These are phyloP conservation scores for Falco concolor DNA, from an alignment of 2,797 vertebrate genomes.

Conservation along the genomic window DNA sequence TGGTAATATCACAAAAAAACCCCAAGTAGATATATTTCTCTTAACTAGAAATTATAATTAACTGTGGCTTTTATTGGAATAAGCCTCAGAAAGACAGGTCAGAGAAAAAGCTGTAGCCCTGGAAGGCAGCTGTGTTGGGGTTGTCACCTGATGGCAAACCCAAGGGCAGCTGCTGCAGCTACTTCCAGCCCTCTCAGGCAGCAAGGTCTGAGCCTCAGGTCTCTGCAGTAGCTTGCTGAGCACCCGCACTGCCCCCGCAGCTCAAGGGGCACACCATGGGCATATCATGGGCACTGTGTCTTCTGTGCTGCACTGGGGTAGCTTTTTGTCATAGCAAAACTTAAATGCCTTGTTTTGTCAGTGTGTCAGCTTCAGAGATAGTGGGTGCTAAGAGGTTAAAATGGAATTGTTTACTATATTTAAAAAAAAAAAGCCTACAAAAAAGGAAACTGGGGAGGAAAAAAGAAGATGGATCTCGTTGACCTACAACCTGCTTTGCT, in stretches of 20 bases:
- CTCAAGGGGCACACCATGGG: not conserved
- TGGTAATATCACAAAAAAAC: not conserved
- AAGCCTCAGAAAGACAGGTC: not conserved
- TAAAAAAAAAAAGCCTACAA: not conserved
- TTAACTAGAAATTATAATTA: not conserved
- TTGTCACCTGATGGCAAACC: not conserved
- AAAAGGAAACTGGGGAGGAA: not conserved
- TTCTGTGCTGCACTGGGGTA: not conserved
- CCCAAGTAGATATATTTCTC: not conserved
- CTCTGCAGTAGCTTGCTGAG: not conserved
- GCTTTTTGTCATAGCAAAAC: not conserved
- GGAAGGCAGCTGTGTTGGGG: not conserved
- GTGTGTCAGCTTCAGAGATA: not conserved
- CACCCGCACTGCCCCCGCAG: not conserved
- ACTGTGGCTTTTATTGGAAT: not conserved
- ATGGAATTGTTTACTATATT: not conserved
- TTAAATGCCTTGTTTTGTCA: not conserved
- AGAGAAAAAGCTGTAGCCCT: not conserved
- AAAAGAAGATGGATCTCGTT: not conserved
- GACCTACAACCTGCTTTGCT: not conserved
- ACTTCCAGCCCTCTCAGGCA: not conserved
- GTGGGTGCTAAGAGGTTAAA: not conserved
- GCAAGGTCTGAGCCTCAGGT: not conserved
- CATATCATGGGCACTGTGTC: not conserved
- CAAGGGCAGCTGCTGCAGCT: not conserved